Conservation (phyloP, 30 jellyfish, hydroid and myxozoan species). For the Cassiopea xamachana region DNA sequence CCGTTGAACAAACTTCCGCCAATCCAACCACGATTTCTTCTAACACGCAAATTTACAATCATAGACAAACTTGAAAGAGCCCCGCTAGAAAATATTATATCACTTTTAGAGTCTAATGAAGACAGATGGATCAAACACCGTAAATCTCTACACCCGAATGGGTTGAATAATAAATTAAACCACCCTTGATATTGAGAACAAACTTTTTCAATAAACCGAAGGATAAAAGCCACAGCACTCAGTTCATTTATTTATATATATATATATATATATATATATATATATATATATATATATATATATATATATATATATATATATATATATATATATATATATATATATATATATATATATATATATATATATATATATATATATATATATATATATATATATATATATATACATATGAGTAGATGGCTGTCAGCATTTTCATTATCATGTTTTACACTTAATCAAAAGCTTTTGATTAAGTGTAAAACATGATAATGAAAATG, state of each 20-base stretch:
- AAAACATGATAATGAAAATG: too few relatives aligned
- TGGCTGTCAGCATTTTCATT: too few relatives aligned
- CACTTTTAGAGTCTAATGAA: background rate
- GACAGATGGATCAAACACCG: conserved; percentile 1
- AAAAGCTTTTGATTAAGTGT: too few relatives aligned
- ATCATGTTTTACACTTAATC: too few relatives aligned
- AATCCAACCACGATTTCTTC: background rate
- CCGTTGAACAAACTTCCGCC: background rate
- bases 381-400: too few relatives aligned
- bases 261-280: too few relatives aligned
- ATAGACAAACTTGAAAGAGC: background rate
- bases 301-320: too few relatives aligned
- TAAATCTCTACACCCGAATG: background rate
- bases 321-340: too few relatives aligned
- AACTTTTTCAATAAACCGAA: background rate
- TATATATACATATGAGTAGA: too few relatives aligned
- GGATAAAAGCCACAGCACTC: background rate
- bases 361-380: too few relatives aligned
- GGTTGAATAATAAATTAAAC: background rate
- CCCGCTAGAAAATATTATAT: background rate
- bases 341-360: too few relatives aligned
- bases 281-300: too few relatives aligned
- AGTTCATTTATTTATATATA: background rate
- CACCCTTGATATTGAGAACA: background rate
- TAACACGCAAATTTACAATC: background rate